Evolutionary conservation across 2,888 invertebrate genomes (phyloP), one percentile per base, ranked within the genome.

Genomic region (Callinectes sapidus): DNA sequence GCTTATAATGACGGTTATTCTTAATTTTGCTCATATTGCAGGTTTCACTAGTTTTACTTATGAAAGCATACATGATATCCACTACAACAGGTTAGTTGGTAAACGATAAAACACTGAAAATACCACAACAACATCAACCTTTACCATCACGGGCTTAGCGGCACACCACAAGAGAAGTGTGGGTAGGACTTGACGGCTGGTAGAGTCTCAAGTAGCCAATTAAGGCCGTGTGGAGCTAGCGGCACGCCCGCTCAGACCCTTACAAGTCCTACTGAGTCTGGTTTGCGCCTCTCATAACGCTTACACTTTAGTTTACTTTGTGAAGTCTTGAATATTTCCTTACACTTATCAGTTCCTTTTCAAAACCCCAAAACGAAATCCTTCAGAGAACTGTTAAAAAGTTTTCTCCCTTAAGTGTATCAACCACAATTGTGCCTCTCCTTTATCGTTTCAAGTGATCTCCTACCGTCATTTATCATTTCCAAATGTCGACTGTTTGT

Each of bases 321-420:
- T n/a, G 66, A 71, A n/a, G 66, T 2, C 66, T 71, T 71, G 66
- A 23, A 71, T 6, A 71, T n/a, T 71, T 71, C 66, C n/a, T 71
- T 71, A 71, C 2, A 71, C 2, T n/a, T n/a, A 2, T n/a, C 66
- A n/a, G 10, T 71, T 71, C n/a, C 6, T 71, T 71, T 71, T 71
- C n/a, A n/a, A 71, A n/a, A n/a, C 66, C 66, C 66, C 66, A 5
- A 71, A 71, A 71, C 66, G 66, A 71, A n/a, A n/a, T 71, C 8
- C 66, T 71, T 71, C 66, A n/a, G 66, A 71, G n/a, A 71, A n/a
- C n/a, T n/a, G 23, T n/a, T n/a, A 71, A 71, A 71, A 71, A 71
- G n/a, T n/a, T n/a, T 10, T 71, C 66, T 71, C n/a, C 10, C 66
- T n/a, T 14, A 55, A 55, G 55, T 3, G 55, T 55, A 55, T 8